Conservation (phyloP, 2,888 invertebrate species). For the Gryllus longicercus region DNA sequence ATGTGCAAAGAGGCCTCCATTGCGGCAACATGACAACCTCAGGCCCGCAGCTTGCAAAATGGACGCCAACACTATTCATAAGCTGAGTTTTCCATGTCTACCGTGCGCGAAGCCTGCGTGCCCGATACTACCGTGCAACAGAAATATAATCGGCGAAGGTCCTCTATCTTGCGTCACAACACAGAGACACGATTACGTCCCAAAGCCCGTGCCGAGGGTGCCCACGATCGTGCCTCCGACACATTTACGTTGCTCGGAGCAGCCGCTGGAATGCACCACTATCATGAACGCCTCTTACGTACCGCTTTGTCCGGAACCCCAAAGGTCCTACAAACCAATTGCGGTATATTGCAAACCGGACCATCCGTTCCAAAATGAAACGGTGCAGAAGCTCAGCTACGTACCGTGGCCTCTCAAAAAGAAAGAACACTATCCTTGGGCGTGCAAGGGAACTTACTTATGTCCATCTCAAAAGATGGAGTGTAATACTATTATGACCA, state of each 20-base stretch:
- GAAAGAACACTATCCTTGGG: slow-evolving; percentile 22
- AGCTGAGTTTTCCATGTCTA: too few species aligned
- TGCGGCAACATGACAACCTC: too few species aligned
- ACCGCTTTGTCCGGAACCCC: neutral
- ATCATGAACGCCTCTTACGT: neutral
- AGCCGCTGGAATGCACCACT: neutral
- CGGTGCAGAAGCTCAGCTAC: neutral
- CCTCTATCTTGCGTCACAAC: neutral
- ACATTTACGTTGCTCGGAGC: neutral
- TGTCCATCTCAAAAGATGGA: neutral
- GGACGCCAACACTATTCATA: too few species aligned
- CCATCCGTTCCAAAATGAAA: neutral
- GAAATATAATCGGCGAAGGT: slow-evolving; percentile 4
- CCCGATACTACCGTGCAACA: neutral
- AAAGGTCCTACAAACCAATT: neutral
- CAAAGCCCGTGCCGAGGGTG: neutral
- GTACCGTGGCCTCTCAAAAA: neutral
- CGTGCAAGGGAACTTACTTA: neutral
- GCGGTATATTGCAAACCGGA: neutral
- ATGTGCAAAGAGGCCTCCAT: too few species aligned
- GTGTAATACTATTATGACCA: neutral
- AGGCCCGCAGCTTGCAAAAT: too few species aligned
- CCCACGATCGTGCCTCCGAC: neutral
- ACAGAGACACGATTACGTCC: neutral
- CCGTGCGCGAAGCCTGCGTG: neutral